Conservation (phyloP, 2,888 invertebrate genomes). For the Heliothis peltigera region DNA sequence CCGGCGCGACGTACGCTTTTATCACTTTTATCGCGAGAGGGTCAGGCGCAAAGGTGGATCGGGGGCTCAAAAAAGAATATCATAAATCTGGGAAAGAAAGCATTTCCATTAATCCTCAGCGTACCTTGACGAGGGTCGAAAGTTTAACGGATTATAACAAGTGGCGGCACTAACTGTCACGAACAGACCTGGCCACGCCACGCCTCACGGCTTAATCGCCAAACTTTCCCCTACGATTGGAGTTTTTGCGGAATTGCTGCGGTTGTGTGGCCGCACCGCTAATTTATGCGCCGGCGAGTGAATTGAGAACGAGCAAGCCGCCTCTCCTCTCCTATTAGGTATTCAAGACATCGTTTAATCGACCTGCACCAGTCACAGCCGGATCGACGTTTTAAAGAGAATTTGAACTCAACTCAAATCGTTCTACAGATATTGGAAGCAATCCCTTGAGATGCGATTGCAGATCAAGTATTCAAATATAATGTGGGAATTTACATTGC, state of each 20-base stretch:
- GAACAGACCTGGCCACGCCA: constrained; percentile 86
- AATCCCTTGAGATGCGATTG: constrained; percentile 70
- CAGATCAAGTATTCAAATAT: constrained; percentile 69
- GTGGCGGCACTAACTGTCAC: constrained; percentile 89
- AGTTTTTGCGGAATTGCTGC: constrained; percentile 87
- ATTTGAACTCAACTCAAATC: constrained; percentile 76
- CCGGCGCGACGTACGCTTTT: constrained; percentile 65
- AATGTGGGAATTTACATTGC: constrained; percentile 66
- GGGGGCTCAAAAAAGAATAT: constrained; percentile 61
- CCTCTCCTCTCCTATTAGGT: constrained; percentile 81
- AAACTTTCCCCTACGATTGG: constrained; percentile 88
- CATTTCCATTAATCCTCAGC: constrained; percentile 85
- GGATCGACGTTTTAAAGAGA: constrained; percentile 77
- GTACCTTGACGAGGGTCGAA: constrained; percentile 89
- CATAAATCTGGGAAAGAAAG: constrained; percentile 82
- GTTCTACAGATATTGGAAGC: constrained; percentile 74
- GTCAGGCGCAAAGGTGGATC: constrained; percentile 59
- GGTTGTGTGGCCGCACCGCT: constrained; percentile 79
- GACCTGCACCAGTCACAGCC: constrained; percentile 74
- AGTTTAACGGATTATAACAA: constrained; percentile 89
- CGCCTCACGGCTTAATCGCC: constrained; percentile 89
- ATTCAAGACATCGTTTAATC: constrained; percentile 88
- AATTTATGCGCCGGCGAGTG: constrained; percentile 86
- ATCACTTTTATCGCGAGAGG: constrained; percentile 56
- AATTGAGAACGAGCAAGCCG: constrained; percentile 77